Evolutionary conservation across 1,140 invertebrate genomes (phyloP), one percentile per base, ranked within the genome.

Genomic region (Drosophila mauritiana): DNA sequence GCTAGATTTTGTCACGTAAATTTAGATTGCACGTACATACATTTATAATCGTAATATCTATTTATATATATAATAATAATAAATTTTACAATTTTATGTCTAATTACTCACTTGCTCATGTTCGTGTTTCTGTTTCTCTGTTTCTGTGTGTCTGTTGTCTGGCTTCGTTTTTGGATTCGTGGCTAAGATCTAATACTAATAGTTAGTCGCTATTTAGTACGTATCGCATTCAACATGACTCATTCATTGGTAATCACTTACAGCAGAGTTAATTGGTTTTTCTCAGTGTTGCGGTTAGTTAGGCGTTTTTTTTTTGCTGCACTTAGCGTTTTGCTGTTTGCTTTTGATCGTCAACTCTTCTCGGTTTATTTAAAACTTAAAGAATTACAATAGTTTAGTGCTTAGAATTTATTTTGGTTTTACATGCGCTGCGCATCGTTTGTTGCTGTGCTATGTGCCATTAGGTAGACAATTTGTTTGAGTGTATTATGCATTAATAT

Each of bases 391-490:
- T 88, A 79, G 89, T 79, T 89, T 80, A 80, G 78, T 89, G 80
- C 85, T 89, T 89, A 89, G 42, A 80, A 77, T 62, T 80, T 84
- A 89, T 84, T 89, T 89, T 89, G 84, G 84, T 89, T 89, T 89
- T 89, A 89, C 84, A 89, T 89, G 84, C 84, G 80, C 84, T 89
- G 77, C 84, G 84, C 84, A 89, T 88, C 43, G 54, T 77, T 78
- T 62, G 74, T 77, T 78, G 73, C 73, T 78, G 73, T 78, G 73
- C 73, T 75, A 67, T 76, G 73, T 76, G 73, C 61, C 64, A 43
- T 76, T 83, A 86, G 83, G 83, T 88, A 88, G 84, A 88, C 84
- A 78, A 78, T 84, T 89, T 74, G 73, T 90, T 89, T 89, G 80
- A 88, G 84, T 88, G 84, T 88, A 84, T 86, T 88, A 88, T 85